A percentile compares a stretch with the other conserved stretches of the same genome.
These are phyloP conservation scores for Corydoras sp. DNA, from an alignment of 2,113 vertebrate genomes.

Conservation along the genomic window DNA sequence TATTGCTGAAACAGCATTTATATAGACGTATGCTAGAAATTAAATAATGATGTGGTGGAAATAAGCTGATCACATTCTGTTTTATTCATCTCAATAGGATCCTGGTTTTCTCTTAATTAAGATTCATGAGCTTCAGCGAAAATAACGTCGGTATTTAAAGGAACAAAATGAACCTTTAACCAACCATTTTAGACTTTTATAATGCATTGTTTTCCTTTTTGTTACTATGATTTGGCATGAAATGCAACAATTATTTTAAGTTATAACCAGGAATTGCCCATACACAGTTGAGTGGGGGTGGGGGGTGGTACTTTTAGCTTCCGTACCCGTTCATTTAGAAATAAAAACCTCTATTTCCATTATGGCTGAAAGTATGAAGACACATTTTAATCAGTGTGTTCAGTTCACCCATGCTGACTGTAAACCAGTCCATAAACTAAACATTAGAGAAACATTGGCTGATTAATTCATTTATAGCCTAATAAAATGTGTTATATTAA, in stretches of 20 bases:
- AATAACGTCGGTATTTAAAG: not conserved
- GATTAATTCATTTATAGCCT: too few relatives aligned
- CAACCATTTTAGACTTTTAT: not conserved
- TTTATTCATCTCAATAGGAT: slow-evolving; percentile 6
- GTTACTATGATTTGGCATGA: too few relatives aligned
- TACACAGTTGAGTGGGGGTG: too few relatives aligned
- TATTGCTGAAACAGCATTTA: slow-evolving; percentile 6
- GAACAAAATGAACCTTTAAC: not conserved
- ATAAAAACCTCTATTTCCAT: not conserved
- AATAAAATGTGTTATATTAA: too few relatives aligned
- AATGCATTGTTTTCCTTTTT: too few relatives aligned
- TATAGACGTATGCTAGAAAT: not conserved
- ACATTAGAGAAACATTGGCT: too few relatives aligned
- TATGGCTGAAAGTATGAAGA: not conserved
- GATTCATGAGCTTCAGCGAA: not conserved
- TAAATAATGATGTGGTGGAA: not conserved
- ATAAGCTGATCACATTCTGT: slow-evolving; percentile 30
- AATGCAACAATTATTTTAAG: too few relatives aligned
- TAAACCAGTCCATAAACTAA: too few relatives aligned
- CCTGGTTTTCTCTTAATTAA: slow-evolving; percentile 25
- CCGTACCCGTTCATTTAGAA: not conserved
- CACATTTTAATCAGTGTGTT: too few relatives aligned
- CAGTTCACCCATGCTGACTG: too few relatives aligned
- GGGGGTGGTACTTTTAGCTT: too few relatives aligned
- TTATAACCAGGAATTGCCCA: too few relatives aligned